Evolutionary conservation across 1,140 invertebrate genomes (phyloP), one percentile per base, ranked within the genome.

Genomic region (Polypedilum pembai): DNA sequence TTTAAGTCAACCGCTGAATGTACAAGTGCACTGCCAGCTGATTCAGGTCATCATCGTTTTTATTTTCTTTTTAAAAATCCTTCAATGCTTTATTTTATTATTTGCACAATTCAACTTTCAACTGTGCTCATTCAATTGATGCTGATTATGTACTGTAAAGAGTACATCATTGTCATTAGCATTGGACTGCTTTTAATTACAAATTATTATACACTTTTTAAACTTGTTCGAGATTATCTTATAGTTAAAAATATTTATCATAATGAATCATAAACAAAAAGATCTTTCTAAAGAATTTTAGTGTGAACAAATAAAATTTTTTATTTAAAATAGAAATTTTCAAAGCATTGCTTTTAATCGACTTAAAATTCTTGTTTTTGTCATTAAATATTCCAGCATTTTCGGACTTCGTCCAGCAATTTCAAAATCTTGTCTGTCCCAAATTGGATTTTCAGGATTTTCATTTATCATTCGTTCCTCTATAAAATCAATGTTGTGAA

Each of bases 91-190:
- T 85, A 94, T n/a, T 90, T 89, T 77, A 84, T 88, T 21, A 80
- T 96, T 40, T 84, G 96, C 8, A 85, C 87, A 3, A 80, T 95
- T 0, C 92, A 95, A 77, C 81, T 90, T 7, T 82, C 87, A 0
- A 81, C 96, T 20, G 86, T 98, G 15, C 81, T 89, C 0, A 83
- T 91, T 18, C 92, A 97, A 83, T 84, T 98, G 65, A 85, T 91
- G 73, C 85, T 94, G 21, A 80, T 98, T 0, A 85, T 93, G 76
- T 86, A 90, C 69, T 89, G 90, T 2, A 87, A 88, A 8, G 91
- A 95, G 77, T 99, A 96, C 96, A 93, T 96, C 82, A 91, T 96
- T 80, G 88, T 96, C 40, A 79, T 98, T 8, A 94, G 94, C 17
- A 86, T 96, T 75, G 88, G 92, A 12, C 84, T 96, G 41, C 84